Base-by-base conservation (phyloP, 2,888 invertebrate genomes). In the Nemapogon koenigi region DNA sequence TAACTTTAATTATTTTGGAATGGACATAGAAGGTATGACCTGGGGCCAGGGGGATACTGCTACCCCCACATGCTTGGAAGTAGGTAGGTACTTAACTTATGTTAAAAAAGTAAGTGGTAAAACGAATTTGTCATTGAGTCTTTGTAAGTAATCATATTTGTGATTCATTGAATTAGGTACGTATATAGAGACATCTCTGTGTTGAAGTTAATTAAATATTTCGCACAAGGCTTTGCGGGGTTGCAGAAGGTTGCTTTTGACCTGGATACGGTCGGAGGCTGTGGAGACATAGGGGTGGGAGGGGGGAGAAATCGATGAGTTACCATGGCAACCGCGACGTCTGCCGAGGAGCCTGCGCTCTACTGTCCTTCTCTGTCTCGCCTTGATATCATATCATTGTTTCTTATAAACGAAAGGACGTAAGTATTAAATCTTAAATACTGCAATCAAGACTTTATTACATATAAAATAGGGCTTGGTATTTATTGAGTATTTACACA, bases 321-420 rank as follows among this genome's bases (percentile, higher is more conserved):
- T 63, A 55, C 68, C 62, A 75, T 72, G 57, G 62, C 67, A 59
- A 78, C 76, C 61, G 76, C 75, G 70, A 78, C 75, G 78, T 76
- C 78, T 78, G 76, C 76, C 71, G 73, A 75, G 75, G 65, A 75
- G 72, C 64, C 73, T 75, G 76, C 71, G 68, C 71, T 68, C 68
- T 73, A 73, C 76, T 76, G 63, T 76, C 78, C 64, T 72, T 73
- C 62, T 78, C 76, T 75, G 66, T 78, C 76, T 78, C 75, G 76
- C 69, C 72, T 68, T 66, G 71, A 69, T 78, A 76, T 78, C 75
- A 76, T 78, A 76, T 76, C 76, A 73, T 69, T 59, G 46, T 42
- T 41, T 39, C 45, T 43, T 37, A 44, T 25, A 30, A 43, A 6
- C 15, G 14, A 31, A 16, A 16, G 15, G 15, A 10, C 15, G 15